Base-by-base conservation (phyloP, 2,797 vertebrate species). In the Eulemur rubriventer region DNA sequence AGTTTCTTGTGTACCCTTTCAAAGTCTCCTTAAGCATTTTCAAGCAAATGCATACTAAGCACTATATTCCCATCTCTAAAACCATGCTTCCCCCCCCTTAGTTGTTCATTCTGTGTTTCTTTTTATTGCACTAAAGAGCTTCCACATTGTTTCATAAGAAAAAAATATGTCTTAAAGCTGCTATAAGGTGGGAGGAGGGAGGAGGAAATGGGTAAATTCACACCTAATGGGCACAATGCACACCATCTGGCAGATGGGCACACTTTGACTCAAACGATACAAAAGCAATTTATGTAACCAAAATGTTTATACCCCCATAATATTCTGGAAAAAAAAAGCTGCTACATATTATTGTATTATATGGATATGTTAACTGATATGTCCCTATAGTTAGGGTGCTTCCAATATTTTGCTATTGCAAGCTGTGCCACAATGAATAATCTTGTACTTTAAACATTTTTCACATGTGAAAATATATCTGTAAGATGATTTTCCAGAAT, bases 401-500 rank as follows among this genome's bases (percentile, higher is more conserved):
- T 69, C 46, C 5, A 75, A 20, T 92, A 52, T 73, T 87, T 89
- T 92, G 59, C 4, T 75, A 33, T 61, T 80, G 28, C 4, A 75
- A 92, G 41, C 26, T 82, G 10, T 80, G 33, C 26, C 72, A 24
- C 55, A 75, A 1, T 84, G 67, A 87, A 72, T 50, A 83, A 46
- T 33, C 7, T 20, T 80, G 3, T n/a, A 73, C 65, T 28, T 91
- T 33, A 48, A 35, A 79, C 50, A n/a, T 90, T 96, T 94, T 95
- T 59, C 57, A 57, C 14, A 55, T 41, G 50, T n/a, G 35, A 67
- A 94, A 86, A 61, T 78, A 4, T 55, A 81, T 72, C 75, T 55
- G 33, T 52, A 92, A 67, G 55, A 79, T 83, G 52, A 91, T 73
- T 96, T 79, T 70, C n/a, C n/a, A 50, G 46, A 83, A 91, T 28